Conservation (phyloP, 2,888 invertebrate genomes). For the Dynastes grantii region DNA sequence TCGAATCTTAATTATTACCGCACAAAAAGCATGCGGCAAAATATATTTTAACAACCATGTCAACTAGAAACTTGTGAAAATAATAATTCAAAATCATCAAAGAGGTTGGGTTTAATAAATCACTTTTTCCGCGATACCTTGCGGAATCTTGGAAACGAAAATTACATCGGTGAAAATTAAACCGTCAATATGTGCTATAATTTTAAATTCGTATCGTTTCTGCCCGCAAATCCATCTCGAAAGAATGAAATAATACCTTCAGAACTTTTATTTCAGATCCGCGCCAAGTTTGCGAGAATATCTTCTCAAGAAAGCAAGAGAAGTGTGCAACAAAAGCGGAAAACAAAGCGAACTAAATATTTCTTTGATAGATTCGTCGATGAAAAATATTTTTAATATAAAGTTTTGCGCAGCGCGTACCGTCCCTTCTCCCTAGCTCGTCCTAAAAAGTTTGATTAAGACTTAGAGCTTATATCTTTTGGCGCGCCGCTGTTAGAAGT, state of each 20-base stretch:
- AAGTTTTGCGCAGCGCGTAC: constrained; percentile 27
- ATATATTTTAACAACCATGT: too few species aligned
- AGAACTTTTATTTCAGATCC: constrained; percentile 9
- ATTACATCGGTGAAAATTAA: too few species aligned
- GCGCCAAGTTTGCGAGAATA: neutral
- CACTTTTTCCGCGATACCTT: too few species aligned
- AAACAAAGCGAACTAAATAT: constrained; percentile 33
- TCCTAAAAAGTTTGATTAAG: constrained; percentile 37
- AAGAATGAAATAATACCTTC: neutral
- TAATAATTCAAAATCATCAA: too few species aligned
- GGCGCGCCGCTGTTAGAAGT: neutral
- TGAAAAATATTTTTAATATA: constrained; percentile 45
- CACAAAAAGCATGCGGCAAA: too few species aligned
- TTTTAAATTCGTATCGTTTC: neutral
- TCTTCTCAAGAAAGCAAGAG: neutral
- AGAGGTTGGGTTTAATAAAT: too few species aligned
- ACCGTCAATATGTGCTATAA: neutral
- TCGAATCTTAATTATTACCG: too few species aligned
- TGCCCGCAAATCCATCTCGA: neutral
- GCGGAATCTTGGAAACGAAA: too few species aligned
- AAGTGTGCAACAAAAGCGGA: neutral
- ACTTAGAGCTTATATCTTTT: constrained; percentile 15
- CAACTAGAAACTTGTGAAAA: too few species aligned
- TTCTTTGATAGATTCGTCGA: constrained; percentile 42
- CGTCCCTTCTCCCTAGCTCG: neutral